Evolutionary conservation across 2,888 invertebrate genomes (phyloP).

Genomic region (Incurvaria masculella): DNA sequence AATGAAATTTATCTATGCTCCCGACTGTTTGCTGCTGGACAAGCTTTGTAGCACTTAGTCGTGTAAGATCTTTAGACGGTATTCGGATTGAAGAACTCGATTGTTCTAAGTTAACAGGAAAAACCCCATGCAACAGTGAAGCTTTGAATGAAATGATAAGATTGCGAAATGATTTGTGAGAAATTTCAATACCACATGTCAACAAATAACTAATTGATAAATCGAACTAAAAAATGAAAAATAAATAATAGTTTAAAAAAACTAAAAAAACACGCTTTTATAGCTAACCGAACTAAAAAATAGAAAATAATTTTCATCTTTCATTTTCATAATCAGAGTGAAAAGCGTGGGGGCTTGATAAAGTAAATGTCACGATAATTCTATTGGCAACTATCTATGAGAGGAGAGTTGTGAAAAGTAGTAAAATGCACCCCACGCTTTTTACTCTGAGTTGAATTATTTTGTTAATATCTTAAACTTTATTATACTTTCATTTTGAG

Average conservation of each 20-base stretch:
- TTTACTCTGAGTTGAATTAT: too few relatives aligned
- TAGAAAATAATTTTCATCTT: not conserved
- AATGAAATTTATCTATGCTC: conserved; percentile 13
- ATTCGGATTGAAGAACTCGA: conserved; percentile 19
- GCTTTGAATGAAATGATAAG: conserved; percentile 12
- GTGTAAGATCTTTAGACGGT: conserved; percentile 16
- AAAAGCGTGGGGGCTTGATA: too few relatives aligned
- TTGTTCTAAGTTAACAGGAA: conserved; percentile 15
- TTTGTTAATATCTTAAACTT: too few relatives aligned
- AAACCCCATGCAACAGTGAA: conserved; percentile 10
- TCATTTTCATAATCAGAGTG: too few relatives aligned
- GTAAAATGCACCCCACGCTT: too few relatives aligned
- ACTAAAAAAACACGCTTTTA: not conserved
- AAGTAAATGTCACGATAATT: too few relatives aligned
- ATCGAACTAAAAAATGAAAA: not conserved
- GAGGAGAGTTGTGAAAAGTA: too few relatives aligned
- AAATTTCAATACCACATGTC: too few relatives aligned
- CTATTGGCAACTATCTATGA: too few relatives aligned
- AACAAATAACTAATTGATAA: not conserved
- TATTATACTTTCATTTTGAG: too few relatives aligned
- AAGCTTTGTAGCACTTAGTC: conserved; percentile 15
- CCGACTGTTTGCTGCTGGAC: conserved; percentile 10
- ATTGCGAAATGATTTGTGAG: conserved; percentile 9
- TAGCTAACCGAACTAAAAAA: not conserved
- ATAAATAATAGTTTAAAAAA: not conserved